Evolutionary conservation across 2,113 vertebrate species (phyloP).

Genomic region (Mormyrus iriodes): DNA sequence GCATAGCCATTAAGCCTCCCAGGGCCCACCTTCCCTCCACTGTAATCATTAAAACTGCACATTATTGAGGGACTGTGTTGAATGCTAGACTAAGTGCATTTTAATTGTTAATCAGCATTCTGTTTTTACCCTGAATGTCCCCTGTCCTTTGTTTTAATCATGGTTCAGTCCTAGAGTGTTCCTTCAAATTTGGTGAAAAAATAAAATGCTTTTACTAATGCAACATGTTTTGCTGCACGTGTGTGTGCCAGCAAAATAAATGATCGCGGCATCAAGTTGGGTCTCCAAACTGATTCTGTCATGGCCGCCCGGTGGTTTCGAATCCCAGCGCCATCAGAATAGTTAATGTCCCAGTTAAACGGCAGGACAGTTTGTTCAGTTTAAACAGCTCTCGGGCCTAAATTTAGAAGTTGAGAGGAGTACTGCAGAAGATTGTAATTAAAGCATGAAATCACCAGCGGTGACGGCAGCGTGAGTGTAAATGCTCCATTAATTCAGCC

Average conservation of each 20-base stretch:
- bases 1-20: neutral
- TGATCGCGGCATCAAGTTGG: conserved; percentile 21
- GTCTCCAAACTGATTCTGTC: neutral
- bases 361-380: conserved; percentile 25
- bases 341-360: conserved; percentile 31
- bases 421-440: conserved; percentile 5
- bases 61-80: neutral
- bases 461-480: neutral
- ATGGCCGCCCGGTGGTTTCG: neutral
- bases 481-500: conserved; percentile 23
- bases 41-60: neutral
- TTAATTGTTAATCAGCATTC: conserved; percentile 26
- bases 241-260: conserved; percentile 10
- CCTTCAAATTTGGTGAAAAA: conserved; percentile 12
- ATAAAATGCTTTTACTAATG: neutral
- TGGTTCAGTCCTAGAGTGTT: neutral
- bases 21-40: neutral
- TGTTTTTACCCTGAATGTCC: neutral
- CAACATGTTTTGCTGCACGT: neutral
- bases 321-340: conserved; percentile 31
- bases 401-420: conserved; percentile 15
- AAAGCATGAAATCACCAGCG: conserved; percentile 12
- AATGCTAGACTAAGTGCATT: conserved; percentile 17
- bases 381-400: conserved; percentile 15
- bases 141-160: conserved; percentile 11